Evolutionary conservation across 2,797 vertebrate species (phyloP).

Genomic region (Cyprinodon diabolis): DNA sequence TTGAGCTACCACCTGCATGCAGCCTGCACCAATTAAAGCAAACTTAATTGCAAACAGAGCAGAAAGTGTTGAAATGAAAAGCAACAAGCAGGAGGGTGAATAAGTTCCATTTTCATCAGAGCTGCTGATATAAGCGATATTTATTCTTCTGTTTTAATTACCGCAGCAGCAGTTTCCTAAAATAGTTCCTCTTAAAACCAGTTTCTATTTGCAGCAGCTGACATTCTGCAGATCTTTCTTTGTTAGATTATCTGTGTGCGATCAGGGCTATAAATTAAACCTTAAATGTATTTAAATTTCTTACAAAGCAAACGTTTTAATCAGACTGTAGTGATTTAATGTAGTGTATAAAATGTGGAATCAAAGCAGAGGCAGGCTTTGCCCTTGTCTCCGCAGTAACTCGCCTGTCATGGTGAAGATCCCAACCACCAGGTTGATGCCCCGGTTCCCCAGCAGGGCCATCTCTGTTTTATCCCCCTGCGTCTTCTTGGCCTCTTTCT

Average conservation of each 20-base stretch:
- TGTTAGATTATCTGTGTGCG: too few relatives aligned
- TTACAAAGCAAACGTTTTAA: not conserved
- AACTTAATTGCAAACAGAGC: too few relatives aligned
- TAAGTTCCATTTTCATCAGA: too few relatives aligned
- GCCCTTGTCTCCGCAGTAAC: slow-evolving; percentile 1
- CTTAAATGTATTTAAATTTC: not conserved
- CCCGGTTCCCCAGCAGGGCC: slow-evolving; percentile 68
- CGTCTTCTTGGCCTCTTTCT: slow-evolving; percentile 56
- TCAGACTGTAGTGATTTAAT: not conserved
- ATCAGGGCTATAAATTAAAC: not conserved
- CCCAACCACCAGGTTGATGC: slow-evolving; percentile 69
- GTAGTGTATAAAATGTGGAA: not conserved
- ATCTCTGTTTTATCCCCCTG: slow-evolving; percentile 65
- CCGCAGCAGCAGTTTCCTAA: not conserved
- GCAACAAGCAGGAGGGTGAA: too few relatives aligned
- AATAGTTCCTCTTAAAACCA: not conserved
- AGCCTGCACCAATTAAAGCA: too few relatives aligned
- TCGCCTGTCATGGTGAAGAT: slow-evolving; percentile 76
- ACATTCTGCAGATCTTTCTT: not conserved
- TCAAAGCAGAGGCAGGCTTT: not conserved
- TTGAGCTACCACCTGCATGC: too few relatives aligned
- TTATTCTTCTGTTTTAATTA: too few relatives aligned
- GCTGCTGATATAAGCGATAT: too few relatives aligned
- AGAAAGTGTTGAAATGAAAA: too few relatives aligned
- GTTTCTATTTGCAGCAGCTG: not conserved